phyloP scores from a whole-genome alignment of 1,140 invertebrate species.

The Andricus grossulariae region DNA sequence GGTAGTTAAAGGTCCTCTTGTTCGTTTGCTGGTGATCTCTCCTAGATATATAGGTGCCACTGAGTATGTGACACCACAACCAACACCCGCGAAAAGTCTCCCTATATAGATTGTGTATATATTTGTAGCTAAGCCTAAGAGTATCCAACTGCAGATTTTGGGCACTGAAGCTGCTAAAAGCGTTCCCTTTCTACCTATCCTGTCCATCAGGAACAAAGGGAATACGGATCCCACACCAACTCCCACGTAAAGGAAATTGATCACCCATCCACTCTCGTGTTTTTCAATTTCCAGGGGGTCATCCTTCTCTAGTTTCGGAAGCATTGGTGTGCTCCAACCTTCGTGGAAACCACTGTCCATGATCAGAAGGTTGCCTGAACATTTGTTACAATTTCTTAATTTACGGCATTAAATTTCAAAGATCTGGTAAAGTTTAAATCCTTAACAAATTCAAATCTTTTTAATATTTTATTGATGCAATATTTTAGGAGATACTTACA shows the following conservation, averaged over 20 bases:
- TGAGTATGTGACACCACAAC: constrained; percentile 72
- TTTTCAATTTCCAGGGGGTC: constrained; percentile 60
- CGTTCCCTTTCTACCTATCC: constrained; percentile 77
- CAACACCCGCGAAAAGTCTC: constrained; percentile 74
- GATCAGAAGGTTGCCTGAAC: constrained; percentile 70
- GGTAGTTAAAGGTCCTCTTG: constrained; percentile 78
- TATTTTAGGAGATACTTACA: constrained; percentile 67
- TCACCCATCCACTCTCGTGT: constrained; percentile 62
- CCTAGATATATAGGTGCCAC: constrained; percentile 79
- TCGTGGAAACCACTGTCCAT: constrained; percentile 71
- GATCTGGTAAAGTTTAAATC: constrained; percentile 13
- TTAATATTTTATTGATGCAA: no score
- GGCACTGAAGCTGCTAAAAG: constrained; percentile 75
- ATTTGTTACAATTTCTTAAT: constrained; percentile 30
- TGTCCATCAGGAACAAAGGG: constrained; percentile 77
- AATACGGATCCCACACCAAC: constrained; percentile 67
- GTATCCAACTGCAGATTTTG: constrained; percentile 77
- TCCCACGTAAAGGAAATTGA: constrained; percentile 71
- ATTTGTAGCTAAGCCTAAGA: constrained; percentile 71
- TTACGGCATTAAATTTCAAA: neutral
- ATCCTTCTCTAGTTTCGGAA: constrained; percentile 65
- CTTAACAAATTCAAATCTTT: neutral
- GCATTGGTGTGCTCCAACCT: constrained; percentile 71
- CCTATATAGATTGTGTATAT: constrained; percentile 68
- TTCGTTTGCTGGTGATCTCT: constrained; percentile 78